Base-by-base conservation (phyloP, 2,888 invertebrate genomes). In the Choreutis nemorana region DNA sequence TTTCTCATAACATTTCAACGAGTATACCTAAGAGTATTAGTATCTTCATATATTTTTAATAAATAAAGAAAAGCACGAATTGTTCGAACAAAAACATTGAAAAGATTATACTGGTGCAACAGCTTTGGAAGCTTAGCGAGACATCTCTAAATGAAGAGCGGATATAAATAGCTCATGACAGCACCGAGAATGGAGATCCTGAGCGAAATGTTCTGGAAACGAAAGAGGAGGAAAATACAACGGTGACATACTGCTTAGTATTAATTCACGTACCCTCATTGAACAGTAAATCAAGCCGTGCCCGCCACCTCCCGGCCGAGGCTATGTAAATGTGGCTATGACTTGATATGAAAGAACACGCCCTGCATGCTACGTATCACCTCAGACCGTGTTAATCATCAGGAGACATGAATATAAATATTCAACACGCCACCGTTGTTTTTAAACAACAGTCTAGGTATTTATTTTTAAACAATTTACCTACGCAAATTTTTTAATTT, bases 261-360 rank as follows among this genome's bases (percentile, higher is more conserved):
- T 63, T 71, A 72, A 75, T 71, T 75, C 65, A 73, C 67, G 54
- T 58, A 55, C 66, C 59, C 56, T 55, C 45, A 53, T 54, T 44
- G 54, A 50, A 58, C 60, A 40, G 61, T 77, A 71, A 72, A 73
- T 73, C 72, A 73, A 57, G 70, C 61, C 64, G 59, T 66, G 65
- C 65, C 71, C 54, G 65, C 48, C 46, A 59, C 64, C 58, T 66
- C 65, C 65, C 71, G 53, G 65, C 48, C 46, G 59, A 61, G 57
- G 56, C 55, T 61, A 66, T 59, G 61, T 65, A 63, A 68, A 68
- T 68, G 62, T 41, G 48, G 42, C 40, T 52, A 63, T 62, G 66
- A 55, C 46, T 18, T 6, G 5, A 18, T 5, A 6, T 18, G 18
- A 8, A 18, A 18, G 8, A 18, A 18, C 18, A 65, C 67, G 60